Evolutionary conservation across 2,888 invertebrate species (phyloP).

Genomic region (Biston stratarius): DNA sequence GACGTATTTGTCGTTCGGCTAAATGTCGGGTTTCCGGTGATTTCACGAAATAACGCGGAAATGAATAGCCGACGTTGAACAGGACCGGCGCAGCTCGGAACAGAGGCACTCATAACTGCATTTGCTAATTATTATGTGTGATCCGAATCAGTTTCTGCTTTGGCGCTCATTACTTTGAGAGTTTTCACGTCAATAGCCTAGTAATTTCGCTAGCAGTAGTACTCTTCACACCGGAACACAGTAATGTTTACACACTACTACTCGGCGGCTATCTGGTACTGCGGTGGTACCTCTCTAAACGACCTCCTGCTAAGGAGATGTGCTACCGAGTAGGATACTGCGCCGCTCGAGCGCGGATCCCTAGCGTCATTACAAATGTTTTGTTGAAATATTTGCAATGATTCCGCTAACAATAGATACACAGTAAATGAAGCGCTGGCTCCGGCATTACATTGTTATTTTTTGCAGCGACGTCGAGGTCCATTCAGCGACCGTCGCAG

Average conservation of each 20-base stretch:
- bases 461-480: conserved; percentile 15
- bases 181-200: no score
- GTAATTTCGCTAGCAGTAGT: no score
- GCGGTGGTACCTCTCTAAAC: no score
- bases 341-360: background rate
- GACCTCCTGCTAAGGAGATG: no score
- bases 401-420: conserved; percentile 13
- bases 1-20: conserved; percentile 41
- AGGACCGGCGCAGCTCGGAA: background rate
- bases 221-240: no score
- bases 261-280: no score
- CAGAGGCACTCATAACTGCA: background rate
- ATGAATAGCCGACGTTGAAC: conserved; percentile 23
- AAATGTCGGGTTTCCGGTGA: conserved; percentile 45
- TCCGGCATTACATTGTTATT: conserved; percentile 23
- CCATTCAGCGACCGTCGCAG: conserved; percentile 5
- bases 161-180: no score
- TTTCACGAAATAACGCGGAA: conserved; percentile 29
- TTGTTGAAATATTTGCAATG: conserved; percentile 7
- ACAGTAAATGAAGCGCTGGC: conserved; percentile 10
- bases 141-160: background rate
- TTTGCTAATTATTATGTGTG: background rate
- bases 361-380: background rate
- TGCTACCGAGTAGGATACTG: no score
- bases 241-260: no score